Conservation (phyloP, 2,797 vertebrate species). For the Leptodactylus fallax region DNA sequence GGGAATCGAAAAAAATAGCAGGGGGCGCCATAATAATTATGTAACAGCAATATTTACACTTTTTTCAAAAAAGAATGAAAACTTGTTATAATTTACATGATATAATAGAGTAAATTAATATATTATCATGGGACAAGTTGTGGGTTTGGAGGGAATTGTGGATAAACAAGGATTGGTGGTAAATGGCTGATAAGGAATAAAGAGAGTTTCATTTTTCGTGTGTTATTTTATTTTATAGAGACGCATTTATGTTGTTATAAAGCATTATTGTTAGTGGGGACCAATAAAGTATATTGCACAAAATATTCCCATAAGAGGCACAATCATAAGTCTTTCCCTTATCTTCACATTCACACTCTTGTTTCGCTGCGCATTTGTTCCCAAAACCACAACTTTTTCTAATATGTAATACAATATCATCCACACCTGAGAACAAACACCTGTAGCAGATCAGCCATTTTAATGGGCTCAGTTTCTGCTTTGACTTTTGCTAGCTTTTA, state of each 20-base stretch:
- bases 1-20: too few species aligned
- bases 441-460: too few species aligned
- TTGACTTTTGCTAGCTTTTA: too few species aligned
- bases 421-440: too few species aligned
- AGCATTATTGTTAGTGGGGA: neutral
- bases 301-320: constrained; percentile 3
- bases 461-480: too few species aligned
- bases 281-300: neutral
- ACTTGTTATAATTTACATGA: neutral
- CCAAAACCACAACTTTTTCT: neutral
- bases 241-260: neutral
- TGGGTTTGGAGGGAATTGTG: neutral
- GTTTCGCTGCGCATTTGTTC: neutral
- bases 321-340: constrained; percentile 9
- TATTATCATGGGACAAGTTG: neutral
- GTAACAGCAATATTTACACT: too few species aligned
- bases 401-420: neutral
- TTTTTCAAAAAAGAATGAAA: neutral
- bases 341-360: neutral
- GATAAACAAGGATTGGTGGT: too few species aligned
- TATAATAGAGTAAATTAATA: neutral
- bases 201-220: neutral
- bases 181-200: neutral
- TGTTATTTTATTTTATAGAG: neutral
- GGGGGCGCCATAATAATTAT: too few species aligned